Conservation (phyloP, 1,140 invertebrate species). For the Oryctes rhinoceros region DNA sequence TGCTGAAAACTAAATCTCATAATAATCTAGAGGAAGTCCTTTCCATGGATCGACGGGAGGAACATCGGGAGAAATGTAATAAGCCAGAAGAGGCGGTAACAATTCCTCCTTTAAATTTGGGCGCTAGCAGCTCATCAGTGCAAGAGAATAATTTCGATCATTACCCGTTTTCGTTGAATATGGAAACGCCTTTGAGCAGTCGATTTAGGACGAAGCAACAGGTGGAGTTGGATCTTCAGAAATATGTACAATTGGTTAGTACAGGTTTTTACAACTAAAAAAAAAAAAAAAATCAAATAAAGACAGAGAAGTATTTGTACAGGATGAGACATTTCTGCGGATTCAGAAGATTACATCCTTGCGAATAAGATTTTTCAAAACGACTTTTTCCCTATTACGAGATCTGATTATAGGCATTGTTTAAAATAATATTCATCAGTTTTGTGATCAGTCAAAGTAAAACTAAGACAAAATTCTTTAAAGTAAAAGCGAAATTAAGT, state of each 20-base stretch:
- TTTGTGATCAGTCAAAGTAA: too few relatives aligned
- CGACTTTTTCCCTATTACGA: too few relatives aligned
- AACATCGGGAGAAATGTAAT: conserved; percentile 15
- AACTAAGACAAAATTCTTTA: too few relatives aligned
- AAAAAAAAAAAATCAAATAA: too few relatives aligned
- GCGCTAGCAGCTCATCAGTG: background rate
- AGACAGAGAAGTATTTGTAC: too few relatives aligned
- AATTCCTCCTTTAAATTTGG: background rate
- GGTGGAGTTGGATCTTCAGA: conserved; percentile 51
- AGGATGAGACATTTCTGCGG: too few relatives aligned
- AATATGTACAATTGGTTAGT: conserved; percentile 53
- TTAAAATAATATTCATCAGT: too few relatives aligned
- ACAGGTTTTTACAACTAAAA: background rate
- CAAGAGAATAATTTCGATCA: background rate
- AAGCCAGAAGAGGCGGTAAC: conserved; percentile 16
- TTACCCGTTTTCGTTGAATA: background rate
- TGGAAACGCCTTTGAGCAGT: conserved; percentile 53
- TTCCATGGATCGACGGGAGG: conserved; percentile 40
- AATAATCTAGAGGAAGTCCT: conserved; percentile 54
- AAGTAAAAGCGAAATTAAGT: too few relatives aligned
- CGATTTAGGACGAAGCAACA: conserved; percentile 45
- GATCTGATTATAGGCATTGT: too few relatives aligned
- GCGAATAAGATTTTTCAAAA: too few relatives aligned
- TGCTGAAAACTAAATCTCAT: conserved; percentile 51
- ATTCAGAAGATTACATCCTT: too few relatives aligned